Conservation (phyloP, 1,140 invertebrate species). For the Diabrotica undecimpunctata region DNA sequence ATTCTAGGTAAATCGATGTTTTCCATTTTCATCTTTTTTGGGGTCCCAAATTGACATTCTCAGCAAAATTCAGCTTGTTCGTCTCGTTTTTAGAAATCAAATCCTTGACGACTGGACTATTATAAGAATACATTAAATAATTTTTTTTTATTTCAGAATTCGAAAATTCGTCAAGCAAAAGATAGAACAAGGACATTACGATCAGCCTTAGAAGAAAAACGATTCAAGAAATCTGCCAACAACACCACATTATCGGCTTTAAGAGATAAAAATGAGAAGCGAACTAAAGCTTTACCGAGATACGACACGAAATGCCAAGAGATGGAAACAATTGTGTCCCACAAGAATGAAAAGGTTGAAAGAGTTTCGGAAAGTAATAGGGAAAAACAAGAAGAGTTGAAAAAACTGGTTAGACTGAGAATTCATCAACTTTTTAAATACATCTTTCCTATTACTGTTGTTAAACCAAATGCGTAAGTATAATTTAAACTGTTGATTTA, state of each 20-base stretch:
- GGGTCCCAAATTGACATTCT: no score
- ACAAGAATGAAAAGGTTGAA: slow-evolving; percentile 52
- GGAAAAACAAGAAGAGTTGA: slow-evolving; percentile 56
- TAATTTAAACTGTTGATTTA: no score
- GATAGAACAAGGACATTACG: slow-evolving; percentile 61
- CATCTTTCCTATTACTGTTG: slow-evolving; percentile 70
- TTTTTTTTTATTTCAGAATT: slow-evolving; percentile 49
- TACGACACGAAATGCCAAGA: slow-evolving; percentile 62
- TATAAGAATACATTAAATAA: no score
- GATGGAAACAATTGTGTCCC: slow-evolving; percentile 55
- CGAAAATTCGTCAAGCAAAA: slow-evolving; percentile 61
- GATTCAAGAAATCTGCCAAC: slow-evolving; percentile 56
- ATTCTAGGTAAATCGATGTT: no score
- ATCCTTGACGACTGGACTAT: no score
- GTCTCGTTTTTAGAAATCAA: no score
- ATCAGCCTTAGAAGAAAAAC: slow-evolving; percentile 60
- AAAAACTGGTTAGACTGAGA: slow-evolving; percentile 58
- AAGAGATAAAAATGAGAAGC: slow-evolving; percentile 56
- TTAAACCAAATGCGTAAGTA: slow-evolving; percentile 54
- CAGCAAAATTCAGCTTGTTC: no score
- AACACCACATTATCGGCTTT: slow-evolving; percentile 52
- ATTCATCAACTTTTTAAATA: slow-evolving; percentile 68
- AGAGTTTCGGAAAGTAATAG: slow-evolving; percentile 53
- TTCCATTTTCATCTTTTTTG: no score
- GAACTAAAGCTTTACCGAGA: slow-evolving; percentile 55